Percentiles rank a stretch among this genome's conserved stretches.
Evolutionary conservation across 2,113 vertebrate genomes (phyloP).

Genomic region (Cephalophus harveyi): DNA sequence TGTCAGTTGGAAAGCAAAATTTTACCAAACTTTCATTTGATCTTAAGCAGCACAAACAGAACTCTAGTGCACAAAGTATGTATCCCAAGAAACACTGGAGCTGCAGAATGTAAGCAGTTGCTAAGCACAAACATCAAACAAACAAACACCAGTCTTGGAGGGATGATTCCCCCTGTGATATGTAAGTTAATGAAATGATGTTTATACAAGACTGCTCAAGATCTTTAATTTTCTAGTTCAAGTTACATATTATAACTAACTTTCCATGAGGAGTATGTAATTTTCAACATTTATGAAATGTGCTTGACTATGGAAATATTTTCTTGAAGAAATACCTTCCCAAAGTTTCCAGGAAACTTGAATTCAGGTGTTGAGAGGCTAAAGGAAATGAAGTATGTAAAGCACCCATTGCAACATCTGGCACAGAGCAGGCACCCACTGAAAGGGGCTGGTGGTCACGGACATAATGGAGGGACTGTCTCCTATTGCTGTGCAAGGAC

Average conservation of each 20-base stretch:
- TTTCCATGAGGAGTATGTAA: not conserved
- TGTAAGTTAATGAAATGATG: not conserved
- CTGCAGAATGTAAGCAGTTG: not conserved
- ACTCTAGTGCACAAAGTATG: not conserved
- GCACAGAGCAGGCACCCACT: not conserved
- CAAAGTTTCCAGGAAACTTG: not conserved
- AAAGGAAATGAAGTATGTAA: not conserved
- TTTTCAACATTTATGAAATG: not conserved
- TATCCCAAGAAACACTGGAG: not conserved
- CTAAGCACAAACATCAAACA: not conserved
- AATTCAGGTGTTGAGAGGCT: not conserved
- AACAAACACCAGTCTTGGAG: not conserved
- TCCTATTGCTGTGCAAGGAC: not conserved
- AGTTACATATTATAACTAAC: not conserved
- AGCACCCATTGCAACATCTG: not conserved
- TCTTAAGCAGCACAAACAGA: not conserved
- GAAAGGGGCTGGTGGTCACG: not conserved
- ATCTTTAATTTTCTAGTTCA: conserved; percentile 37
- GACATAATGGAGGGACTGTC: not conserved
- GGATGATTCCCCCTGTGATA: not conserved
- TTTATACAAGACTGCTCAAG: not conserved
- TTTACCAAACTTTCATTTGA: not conserved
- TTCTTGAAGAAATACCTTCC: conserved; percentile 13
- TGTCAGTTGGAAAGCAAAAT: not conserved
- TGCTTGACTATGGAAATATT: not conserved